A percentile compares a stretch with the other conserved stretches of the same genome.
Conservation (phyloP, 2,113 vertebrate species). For the Prolemur simus region DNA sequence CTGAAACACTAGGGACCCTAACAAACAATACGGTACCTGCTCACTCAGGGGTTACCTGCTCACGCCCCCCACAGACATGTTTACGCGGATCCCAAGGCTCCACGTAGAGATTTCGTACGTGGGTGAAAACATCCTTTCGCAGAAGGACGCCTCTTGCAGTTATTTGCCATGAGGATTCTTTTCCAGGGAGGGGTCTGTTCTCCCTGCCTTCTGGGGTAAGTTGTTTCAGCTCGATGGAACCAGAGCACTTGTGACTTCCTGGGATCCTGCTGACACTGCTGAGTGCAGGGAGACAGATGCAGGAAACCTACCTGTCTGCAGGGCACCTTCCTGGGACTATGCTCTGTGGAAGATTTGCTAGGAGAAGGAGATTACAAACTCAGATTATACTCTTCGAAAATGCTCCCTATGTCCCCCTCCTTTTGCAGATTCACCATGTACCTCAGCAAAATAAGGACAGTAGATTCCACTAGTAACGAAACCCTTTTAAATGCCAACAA, state of each 20-base stretch:
- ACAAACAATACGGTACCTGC: rapidly evolving
- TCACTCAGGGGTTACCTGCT: no score
- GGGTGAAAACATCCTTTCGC: background rate
- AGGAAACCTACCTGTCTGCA: background rate
- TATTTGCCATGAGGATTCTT: background rate
- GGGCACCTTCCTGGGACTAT: background rate
- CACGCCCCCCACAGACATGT: rapidly evolving
- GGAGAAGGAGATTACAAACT: background rate
- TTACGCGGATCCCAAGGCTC: background rate
- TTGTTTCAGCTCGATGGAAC: background rate
- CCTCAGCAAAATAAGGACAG: background rate
- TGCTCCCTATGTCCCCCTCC: background rate
- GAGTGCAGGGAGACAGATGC: rapidly evolving
- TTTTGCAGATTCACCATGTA: background rate
- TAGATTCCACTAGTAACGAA: background rate
- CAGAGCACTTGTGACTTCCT: background rate
- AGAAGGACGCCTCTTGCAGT: background rate
- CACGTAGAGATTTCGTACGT: rapidly evolving
- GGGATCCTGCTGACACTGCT: background rate
- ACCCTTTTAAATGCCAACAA: background rate
- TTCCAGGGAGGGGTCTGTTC: background rate
- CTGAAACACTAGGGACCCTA: background rate
- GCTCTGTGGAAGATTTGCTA: background rate
- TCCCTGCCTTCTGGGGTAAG: background rate
- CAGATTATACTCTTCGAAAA: background rate